Base-by-base conservation (phyloP, 2,113 vertebrate species). In the Barbus barbus region DNA sequence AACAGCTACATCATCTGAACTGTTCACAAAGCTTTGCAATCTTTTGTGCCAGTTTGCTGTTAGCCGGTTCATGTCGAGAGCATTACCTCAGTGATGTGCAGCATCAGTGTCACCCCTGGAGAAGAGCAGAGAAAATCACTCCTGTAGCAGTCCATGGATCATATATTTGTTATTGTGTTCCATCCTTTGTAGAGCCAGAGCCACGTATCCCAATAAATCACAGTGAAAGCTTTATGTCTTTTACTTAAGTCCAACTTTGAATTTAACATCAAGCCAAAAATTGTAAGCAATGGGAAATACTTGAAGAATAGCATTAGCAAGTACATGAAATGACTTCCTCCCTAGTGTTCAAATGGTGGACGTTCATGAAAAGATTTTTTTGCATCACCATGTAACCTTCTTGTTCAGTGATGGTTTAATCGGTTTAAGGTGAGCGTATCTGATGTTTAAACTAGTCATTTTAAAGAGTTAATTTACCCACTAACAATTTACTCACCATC, bases 161-260 rank as follows among this genome's bases (percentile, higher is more conserved):
- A 83, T 84, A 84, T 73, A 76, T 74, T 82, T 76, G 69, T 90
- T 85, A 87, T 88, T 60, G 58, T 83, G 56, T 84, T 81, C 9
- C n/a, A 77, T 78, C 28, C 33, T 48, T 26, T 71, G 38, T 36
- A n/a, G 61, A 85, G 63, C 31, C 51, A 75, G 73, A 88, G 38
- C 83, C 76, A 87, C 86, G 85, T 75, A 86, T 38, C 72, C 33
- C 36, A 76, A 83, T 85, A 82, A 87, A 88, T 86, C 83, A 84
- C 36, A n/a, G 8, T 61, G 63, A 83, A 85, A 78, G 83, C 58
- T 28, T 33, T 90, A 13, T 67, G 38, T 80, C 11, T 22, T 61
- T 67, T 65, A 86, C 86, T 88, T 81, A 53, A 88, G 72, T 77
- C 78, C 44, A 58, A 76, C 20, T 81, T 44, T 18, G 46, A 71